These are phyloP conservation scores for Microtus californicus DNA, from an alignment of 2,797 vertebrate genomes.

Conservation along the genomic window DNA sequence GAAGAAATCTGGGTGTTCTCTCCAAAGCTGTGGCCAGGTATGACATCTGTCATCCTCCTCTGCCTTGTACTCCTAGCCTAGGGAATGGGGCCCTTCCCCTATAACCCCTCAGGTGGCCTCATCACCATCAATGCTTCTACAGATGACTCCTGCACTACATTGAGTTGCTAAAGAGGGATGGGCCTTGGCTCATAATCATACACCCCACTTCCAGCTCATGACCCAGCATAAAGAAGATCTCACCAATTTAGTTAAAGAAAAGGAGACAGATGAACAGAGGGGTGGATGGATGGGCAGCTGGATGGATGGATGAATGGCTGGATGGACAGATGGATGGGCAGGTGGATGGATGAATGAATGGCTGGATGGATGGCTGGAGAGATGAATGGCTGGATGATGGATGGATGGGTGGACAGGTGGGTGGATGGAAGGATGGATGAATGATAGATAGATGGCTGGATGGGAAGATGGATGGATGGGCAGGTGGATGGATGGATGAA, in stretches of 20 bases:
- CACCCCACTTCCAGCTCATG: not conserved
- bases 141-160: not conserved
- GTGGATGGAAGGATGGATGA: too few species aligned
- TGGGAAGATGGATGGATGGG: fast-evolving
- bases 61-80: not conserved
- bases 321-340: fast-evolving
- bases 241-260: not conserved
- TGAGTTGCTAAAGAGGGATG: not conserved
- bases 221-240: not conserved
- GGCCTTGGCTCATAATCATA: not conserved
- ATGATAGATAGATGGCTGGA: too few species aligned
- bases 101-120: not conserved
- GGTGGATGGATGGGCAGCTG: fast-evolving
- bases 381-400: fast-evolving
- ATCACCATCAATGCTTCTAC: not conserved
- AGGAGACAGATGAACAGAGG: not conserved
- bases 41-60: not conserved
- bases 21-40: not conserved
- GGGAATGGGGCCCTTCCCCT: not conserved
- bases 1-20: not conserved
- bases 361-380: not conserved
- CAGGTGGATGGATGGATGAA: too few species aligned
- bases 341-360: not conserved
- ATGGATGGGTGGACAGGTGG: fast-evolving
- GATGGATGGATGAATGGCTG: fast-evolving